phyloP scores from a whole-genome alignment of 2,797 vertebrate species.

The Sebastolobus altivelis region DNA sequence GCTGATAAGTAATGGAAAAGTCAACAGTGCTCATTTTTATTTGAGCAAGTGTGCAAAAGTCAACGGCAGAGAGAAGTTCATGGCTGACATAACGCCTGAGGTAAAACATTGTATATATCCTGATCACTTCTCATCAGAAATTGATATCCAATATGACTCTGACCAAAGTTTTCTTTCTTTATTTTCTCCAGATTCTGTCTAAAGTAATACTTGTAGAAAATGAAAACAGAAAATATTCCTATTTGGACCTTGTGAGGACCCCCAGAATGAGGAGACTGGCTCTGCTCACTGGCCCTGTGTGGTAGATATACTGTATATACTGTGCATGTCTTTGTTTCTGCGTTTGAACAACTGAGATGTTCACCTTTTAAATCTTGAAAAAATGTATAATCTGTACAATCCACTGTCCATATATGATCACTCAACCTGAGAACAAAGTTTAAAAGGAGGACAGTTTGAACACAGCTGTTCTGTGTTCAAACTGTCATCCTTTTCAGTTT shows the following conservation, averaged over 20 bases:
- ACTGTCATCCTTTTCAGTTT: background rate
- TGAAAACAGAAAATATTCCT: slow-evolving; percentile 82
- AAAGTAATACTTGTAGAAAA: slow-evolving; percentile 63
- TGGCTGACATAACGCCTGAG: slow-evolving; percentile 74
- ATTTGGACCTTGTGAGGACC: slow-evolving; percentile 88
- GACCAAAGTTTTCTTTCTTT: slow-evolving; percentile 2
- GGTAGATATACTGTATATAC: slow-evolving; percentile 73
- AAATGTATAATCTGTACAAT: background rate
- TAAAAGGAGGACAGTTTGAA: too few relatives aligned
- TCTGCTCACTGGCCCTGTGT: slow-evolving; percentile 84
- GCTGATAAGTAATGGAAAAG: slow-evolving; percentile 75
- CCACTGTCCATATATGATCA: background rate
- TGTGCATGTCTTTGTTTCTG: background rate
- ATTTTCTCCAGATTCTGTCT: slow-evolving; percentile 55
- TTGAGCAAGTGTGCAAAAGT: slow-evolving; percentile 71
- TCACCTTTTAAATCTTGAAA: background rate
- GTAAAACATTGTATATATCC: slow-evolving; percentile 34
- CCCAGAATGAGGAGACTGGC: slow-evolving; percentile 85
- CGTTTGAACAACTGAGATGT: background rate
- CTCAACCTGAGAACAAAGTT: background rate
- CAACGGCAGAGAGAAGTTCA: slow-evolving; percentile 68
- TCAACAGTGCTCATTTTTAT: slow-evolving; percentile 71
- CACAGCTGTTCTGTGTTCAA: too few relatives aligned
- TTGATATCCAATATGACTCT: background rate
- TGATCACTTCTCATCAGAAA: too few relatives aligned